Evolutionary conservation across 2,888 invertebrate species (phyloP).

Genomic region (Standfussiana lucernea): DNA sequence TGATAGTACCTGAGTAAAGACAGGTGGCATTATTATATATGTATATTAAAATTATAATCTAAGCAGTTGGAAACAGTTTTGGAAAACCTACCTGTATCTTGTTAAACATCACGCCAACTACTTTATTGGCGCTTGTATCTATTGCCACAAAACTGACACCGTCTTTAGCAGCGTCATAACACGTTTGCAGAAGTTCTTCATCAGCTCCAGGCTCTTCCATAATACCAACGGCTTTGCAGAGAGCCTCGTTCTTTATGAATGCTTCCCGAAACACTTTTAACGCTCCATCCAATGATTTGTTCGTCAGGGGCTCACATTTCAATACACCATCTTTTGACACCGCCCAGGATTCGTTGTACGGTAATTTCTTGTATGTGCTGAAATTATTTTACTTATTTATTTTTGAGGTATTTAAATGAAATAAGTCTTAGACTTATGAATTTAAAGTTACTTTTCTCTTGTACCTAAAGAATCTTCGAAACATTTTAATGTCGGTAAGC

Average conservation of each 20-base stretch:
- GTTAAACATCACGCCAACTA: conserved; percentile 36
- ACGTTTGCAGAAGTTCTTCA: conserved; percentile 26
- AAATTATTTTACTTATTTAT: not conserved
- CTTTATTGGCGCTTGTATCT: conserved; percentile 25
- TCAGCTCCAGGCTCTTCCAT: conserved; percentile 33
- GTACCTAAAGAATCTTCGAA: conserved; percentile 32
- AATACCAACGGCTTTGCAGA: conserved; percentile 35
- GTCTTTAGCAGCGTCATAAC: conserved; percentile 24
- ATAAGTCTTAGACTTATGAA: no score
- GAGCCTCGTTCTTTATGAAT: conserved; percentile 13
- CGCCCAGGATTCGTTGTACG: conserved; percentile 9
- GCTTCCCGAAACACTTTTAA: conserved; percentile 36
- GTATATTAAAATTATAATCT: not conserved
- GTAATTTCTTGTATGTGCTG: conserved; percentile 17
- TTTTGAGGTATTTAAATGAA: not conserved
- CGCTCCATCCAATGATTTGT: conserved; percentile 19
- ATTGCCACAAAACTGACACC: conserved; percentile 32
- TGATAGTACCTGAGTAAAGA: conserved; percentile 5
- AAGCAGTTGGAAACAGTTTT: not conserved
- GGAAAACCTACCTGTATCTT: conserved; percentile 22
- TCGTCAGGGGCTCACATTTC: conserved; percentile 28
- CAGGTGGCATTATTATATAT: not conserved
- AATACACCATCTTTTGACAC: conserved; percentile 22
- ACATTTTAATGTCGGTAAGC: conserved; percentile 13
- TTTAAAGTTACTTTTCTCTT: no score